Percentiles rank a stretch among this genome's conserved stretches.
phyloP scores from a whole-genome alignment of 2,797 vertebrate genomes.

The Typhlichthys subterraneus region DNA sequence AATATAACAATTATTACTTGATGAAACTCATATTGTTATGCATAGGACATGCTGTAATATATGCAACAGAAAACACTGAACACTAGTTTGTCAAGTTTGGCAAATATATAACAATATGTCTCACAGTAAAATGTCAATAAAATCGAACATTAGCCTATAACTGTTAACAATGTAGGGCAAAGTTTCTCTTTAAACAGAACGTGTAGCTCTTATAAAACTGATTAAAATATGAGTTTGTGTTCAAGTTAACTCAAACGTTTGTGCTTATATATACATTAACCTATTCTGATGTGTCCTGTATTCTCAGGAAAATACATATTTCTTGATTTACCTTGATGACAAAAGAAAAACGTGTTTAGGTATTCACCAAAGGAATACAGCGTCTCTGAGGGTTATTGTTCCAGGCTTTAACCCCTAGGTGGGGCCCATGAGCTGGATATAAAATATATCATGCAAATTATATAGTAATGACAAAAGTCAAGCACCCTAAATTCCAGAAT shows the following conservation, averaged over 20 bases:
- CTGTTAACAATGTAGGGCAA: too few species aligned
- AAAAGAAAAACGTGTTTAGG: constrained; percentile 2
- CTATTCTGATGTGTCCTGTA: neutral
- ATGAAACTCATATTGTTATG: neutral
- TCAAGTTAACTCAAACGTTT: too few species aligned
- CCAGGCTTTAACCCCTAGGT: constrained; percentile 10
- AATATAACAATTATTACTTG: too few species aligned
- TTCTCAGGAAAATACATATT: neutral
- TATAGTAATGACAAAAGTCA: constrained; percentile 21
- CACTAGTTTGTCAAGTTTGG: too few species aligned
- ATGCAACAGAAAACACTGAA: neutral
- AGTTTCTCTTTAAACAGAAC: neutral
- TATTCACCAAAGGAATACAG: constrained; percentile 15
- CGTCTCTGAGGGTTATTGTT: neutral
- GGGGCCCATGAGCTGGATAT: constrained; percentile 1
- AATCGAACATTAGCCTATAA: too few species aligned
- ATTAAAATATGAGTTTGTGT: neutral
- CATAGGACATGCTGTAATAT: neutral
- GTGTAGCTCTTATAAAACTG: constrained; percentile 9
- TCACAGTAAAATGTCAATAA: too few species aligned
- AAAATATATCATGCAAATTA: too few species aligned
- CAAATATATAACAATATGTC: too few species aligned
- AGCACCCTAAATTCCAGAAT: constrained; percentile 51
- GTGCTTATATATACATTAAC: neutral
- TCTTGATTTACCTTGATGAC: neutral